phyloP scores from a whole-genome alignment of 2,113 vertebrate species.

The Mesembrinibis cayennensis region DNA sequence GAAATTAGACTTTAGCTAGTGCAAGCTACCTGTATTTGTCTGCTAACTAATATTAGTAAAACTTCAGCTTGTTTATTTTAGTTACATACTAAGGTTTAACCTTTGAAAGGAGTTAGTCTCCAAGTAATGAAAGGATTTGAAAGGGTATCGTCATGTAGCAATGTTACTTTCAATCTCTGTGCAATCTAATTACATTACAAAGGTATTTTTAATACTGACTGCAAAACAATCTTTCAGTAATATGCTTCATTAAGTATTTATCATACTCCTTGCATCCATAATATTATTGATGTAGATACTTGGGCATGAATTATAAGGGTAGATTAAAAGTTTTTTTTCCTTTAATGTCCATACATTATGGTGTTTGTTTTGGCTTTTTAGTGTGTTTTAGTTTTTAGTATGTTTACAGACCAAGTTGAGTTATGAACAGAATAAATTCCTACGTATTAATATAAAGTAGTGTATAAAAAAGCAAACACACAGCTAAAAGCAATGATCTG shows the following conservation, averaged over 20 bases:
- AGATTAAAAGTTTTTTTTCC: neutral
- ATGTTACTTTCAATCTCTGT: neutral
- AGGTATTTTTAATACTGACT: conserved; percentile 64
- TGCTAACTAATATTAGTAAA: neutral
- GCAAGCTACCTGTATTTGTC: neutral
- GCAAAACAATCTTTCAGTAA: conserved; percentile 66
- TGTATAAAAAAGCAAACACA: neutral
- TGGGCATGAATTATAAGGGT: neutral
- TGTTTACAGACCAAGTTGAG: conserved; percentile 28
- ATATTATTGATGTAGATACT: conserved; percentile 62
- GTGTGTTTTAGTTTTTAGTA: conserved; percentile 34
- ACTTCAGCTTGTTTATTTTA: neutral
- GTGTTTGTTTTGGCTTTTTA: conserved; percentile 43
- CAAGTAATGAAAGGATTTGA: conserved; percentile 21
- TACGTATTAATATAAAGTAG: neutral
- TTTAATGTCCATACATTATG: conserved; percentile 55
- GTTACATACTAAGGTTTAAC: neutral
- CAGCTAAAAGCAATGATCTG: neutral
- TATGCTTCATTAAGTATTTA: conserved; percentile 63
- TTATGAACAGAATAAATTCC: conserved; percentile 55
- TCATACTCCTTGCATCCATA: conserved; percentile 31
- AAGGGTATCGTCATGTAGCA: neutral
- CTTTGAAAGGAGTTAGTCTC: conserved; percentile 9
- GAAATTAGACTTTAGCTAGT: neutral
- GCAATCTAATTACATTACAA: conserved; percentile 68